Evolutionary conservation across 2,797 vertebrate genomes (phyloP).

Genomic region (Rhabdophis nuchalis): DNA sequence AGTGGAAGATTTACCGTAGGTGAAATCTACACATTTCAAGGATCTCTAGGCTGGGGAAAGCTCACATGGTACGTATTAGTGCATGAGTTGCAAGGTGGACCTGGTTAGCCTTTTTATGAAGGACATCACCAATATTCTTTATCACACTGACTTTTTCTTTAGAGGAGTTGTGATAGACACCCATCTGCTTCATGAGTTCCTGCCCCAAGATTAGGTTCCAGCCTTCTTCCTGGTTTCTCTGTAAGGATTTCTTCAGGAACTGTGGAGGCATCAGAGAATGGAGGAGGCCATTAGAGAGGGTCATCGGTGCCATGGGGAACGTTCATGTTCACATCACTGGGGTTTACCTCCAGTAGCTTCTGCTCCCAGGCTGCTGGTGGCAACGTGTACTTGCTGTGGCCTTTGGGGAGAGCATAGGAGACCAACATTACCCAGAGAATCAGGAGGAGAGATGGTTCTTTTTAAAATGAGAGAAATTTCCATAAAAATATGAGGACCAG

Average conservation of each 20-base stretch:
- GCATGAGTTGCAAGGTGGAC: too few species aligned
- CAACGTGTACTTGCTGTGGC: background rate
- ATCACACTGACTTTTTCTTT: constrained; percentile 5
- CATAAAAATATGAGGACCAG: background rate
- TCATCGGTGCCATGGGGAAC: fast-evolving
- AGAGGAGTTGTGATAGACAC: background rate
- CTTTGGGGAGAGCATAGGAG: background rate
- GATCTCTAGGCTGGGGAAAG: background rate
- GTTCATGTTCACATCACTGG: too few species aligned
- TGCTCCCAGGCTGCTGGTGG: background rate
- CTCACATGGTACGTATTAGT: background rate
- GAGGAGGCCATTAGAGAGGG: background rate
- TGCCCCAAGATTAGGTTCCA: constrained; percentile 1
- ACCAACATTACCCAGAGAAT: background rate
- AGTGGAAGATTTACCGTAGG: background rate
- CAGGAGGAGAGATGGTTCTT: background rate
- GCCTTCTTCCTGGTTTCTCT: background rate
- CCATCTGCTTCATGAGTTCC: background rate
- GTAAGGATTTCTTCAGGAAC: constrained; percentile 15
- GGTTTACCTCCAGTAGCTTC: constrained; percentile 19
- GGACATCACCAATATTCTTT: too few species aligned
- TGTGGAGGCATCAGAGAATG: background rate
- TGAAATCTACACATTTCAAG: background rate
- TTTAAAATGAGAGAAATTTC: background rate
- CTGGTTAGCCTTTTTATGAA: background rate